phyloP scores from a whole-genome alignment of 2,797 vertebrate genomes.

The Huso huso region DNA sequence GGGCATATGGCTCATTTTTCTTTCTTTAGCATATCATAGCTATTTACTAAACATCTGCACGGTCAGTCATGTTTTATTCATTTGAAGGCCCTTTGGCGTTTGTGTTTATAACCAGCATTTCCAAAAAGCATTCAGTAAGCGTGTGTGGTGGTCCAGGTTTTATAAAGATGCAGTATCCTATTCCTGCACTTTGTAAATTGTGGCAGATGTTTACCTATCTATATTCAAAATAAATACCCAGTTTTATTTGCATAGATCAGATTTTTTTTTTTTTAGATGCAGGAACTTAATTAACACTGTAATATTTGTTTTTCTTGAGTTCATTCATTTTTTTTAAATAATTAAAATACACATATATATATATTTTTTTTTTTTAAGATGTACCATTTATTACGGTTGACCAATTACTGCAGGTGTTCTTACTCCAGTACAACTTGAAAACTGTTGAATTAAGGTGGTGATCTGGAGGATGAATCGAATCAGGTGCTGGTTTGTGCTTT shows the following conservation, averaged over 20 bases:
- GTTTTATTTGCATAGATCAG: slow-evolving; percentile 67
- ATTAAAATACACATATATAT: slow-evolving; percentile 35
- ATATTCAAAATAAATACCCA: slow-evolving; percentile 37
- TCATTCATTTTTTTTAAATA: slow-evolving; percentile 34
- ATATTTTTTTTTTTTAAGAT: slow-evolving; percentile 26
- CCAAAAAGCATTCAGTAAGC: too few relatives aligned
- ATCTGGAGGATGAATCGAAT: slow-evolving; percentile 34
- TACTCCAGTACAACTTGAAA: slow-evolving; percentile 23
- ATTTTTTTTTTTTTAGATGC: slow-evolving; percentile 46
- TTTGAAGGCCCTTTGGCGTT: too few relatives aligned
- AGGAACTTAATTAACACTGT: slow-evolving; percentile 37
- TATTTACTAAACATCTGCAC: too few relatives aligned
- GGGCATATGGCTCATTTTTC: too few relatives aligned
- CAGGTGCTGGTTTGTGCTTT: background rate
- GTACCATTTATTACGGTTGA: slow-evolving; percentile 3
- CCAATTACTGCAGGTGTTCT: slow-evolving; percentile 4
- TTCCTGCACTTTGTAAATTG: too few relatives aligned
- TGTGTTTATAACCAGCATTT: too few relatives aligned
- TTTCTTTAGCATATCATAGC: too few relatives aligned
- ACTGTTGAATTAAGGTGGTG: slow-evolving; percentile 38
- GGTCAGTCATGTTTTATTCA: too few relatives aligned
- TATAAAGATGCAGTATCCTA: too few relatives aligned
- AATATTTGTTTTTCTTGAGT: slow-evolving; percentile 49
- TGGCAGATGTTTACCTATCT: too few relatives aligned
- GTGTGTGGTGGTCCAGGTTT: too few relatives aligned